Evolutionary conservation across 1,140 invertebrate species (phyloP).

Genomic region (Drosophila ercepeae): DNA sequence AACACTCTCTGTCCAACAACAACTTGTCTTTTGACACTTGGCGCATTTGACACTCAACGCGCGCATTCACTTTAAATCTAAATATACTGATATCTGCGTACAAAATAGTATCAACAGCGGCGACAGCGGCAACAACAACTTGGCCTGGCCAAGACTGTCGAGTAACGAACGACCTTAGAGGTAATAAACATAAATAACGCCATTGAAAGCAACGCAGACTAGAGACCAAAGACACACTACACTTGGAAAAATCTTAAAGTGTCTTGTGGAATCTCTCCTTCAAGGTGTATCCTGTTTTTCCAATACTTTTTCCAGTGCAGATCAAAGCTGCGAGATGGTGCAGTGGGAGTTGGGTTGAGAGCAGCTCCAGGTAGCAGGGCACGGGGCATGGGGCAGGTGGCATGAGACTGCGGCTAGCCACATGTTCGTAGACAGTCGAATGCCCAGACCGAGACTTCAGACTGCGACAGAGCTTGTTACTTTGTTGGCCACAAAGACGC

Average conservation of each 20-base stretch:
- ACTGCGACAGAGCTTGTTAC: constrained; percentile 42
- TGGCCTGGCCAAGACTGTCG: constrained; percentile 62
- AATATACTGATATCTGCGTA: constrained; percentile 83
- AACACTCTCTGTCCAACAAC: constrained; percentile 25
- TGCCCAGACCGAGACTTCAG: constrained; percentile 27
- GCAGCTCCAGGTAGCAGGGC: constrained; percentile 17
- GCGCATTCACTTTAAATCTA: constrained; percentile 83
- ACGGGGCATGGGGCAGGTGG: constrained; percentile 13
- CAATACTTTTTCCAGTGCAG: background rate
- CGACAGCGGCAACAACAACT: constrained; percentile 70
- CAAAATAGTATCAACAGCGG: constrained; percentile 81
- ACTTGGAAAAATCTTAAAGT: background rate
- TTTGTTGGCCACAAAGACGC: constrained; percentile 48
- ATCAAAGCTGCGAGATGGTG: constrained; percentile 19
- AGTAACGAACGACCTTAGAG: constrained; percentile 83
- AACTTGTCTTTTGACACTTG: constrained; percentile 77
- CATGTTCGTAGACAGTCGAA: constrained; percentile 24
- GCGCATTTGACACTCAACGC: constrained; percentile 83
- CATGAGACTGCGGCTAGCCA: constrained; percentile 41
- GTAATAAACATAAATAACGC: constrained; percentile 83
- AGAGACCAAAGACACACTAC: constrained; percentile 33
- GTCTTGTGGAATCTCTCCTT: background rate
- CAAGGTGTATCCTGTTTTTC: background rate
- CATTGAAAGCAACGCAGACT: constrained; percentile 77
- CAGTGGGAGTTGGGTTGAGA: constrained; percentile 23